A percentile compares a stretch with the other conserved stretches of the same genome.
Evolutionary conservation across 2,797 vertebrate genomes (phyloP).

Genomic region (Pogonophryne albipinna): DNA sequence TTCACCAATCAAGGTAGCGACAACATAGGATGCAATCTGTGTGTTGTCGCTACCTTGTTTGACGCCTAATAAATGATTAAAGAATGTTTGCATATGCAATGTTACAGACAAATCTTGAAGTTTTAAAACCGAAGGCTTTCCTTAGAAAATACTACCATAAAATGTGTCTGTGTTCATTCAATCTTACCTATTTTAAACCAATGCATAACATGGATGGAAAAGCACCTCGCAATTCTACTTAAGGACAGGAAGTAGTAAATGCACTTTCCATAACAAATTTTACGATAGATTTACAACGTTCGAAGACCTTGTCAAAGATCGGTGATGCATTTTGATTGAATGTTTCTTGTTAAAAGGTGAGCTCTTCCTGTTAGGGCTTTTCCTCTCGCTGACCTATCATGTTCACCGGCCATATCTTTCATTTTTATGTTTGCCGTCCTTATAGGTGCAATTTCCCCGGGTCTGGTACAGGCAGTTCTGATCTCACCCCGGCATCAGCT

Average conservation of each 20-base stretch:
- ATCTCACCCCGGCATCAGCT: constrained; percentile 32
- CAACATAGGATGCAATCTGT: background rate
- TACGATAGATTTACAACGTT: too few relatives aligned
- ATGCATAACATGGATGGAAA: too few relatives aligned
- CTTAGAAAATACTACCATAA: too few relatives aligned
- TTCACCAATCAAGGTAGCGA: background rate
- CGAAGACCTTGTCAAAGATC: background rate
- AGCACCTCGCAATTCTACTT: too few relatives aligned
- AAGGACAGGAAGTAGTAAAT: too few relatives aligned
- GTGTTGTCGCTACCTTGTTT: too few relatives aligned
- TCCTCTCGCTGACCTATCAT: constrained; percentile 51
- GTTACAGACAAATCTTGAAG: too few relatives aligned
- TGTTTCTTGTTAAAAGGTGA: constrained; percentile 28
- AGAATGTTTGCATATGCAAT: too few relatives aligned
- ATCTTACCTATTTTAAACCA: too few relatives aligned
- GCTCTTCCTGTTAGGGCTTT: constrained; percentile 38
- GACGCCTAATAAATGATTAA: too few relatives aligned
- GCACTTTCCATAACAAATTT: background rate
- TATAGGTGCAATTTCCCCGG: constrained; percentile 51
- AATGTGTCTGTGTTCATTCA: too few relatives aligned
- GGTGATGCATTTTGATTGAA: background rate
- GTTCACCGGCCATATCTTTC: constrained; percentile 47
- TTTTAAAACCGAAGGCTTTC: too few relatives aligned
- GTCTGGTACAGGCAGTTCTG: constrained; percentile 56
- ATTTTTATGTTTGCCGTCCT: constrained; percentile 61